phyloP scores from a whole-genome alignment of 1,140 invertebrate genomes.

The Marisa cornuarietis region DNA sequence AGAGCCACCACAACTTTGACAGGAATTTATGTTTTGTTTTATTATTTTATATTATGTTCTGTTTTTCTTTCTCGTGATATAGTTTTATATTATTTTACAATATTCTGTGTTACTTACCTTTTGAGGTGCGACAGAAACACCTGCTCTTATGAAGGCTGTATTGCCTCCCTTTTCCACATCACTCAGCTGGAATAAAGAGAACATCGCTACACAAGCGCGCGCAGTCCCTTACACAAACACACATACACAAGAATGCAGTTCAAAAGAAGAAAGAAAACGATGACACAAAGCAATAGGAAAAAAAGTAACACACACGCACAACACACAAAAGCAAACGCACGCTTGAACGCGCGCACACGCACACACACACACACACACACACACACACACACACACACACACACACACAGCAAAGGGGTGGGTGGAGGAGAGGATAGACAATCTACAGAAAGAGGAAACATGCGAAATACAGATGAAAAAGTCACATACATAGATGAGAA shows the following conservation, averaged over 20 bases:
- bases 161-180: slow-evolving; percentile 10
- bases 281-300: no score
- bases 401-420: background rate
- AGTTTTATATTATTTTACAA: background rate
- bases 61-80: background rate
- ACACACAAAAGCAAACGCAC: no score
- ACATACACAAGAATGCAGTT: slow-evolving; percentile 9
- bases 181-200: slow-evolving; percentile 4
- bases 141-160: slow-evolving; percentile 8
- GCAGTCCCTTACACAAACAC: slow-evolving; percentile 12
- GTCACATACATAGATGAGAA: slow-evolving; percentile 12
- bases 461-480: background rate
- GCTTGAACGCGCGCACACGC: no score
- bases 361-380: no score
- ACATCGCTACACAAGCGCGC: no score
- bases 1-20: background rate
- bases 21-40: background rate
- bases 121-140: slow-evolving; percentile 6
- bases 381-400: background rate
- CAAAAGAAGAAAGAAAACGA: no score
- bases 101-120: background rate
- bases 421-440: no score
- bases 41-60: background rate
- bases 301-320: no score
- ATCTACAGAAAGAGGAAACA: background rate